phyloP scores from a whole-genome alignment of 2,797 vertebrate species.

The Schizopygopsis malacanthus region DNA sequence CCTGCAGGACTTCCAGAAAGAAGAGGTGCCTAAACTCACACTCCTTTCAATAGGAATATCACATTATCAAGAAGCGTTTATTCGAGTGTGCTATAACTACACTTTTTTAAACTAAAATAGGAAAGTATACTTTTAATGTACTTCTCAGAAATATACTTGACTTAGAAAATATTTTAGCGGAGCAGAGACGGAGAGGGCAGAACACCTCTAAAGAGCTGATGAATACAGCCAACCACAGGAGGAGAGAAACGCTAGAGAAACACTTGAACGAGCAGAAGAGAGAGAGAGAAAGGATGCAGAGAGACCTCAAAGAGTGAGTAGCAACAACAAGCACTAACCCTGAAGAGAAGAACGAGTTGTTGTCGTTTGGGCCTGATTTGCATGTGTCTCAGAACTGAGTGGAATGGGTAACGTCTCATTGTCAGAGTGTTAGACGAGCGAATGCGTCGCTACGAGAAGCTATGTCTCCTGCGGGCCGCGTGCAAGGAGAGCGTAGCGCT shows the following conservation, averaged over 20 bases:
- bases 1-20: slow-evolving; percentile 68
- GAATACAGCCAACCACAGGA: slow-evolving; percentile 56
- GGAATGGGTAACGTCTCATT: not conserved
- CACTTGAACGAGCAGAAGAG: slow-evolving; percentile 72
- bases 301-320: slow-evolving; percentile 73
- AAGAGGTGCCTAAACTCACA: slow-evolving; percentile 71
- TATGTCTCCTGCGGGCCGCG: slow-evolving; percentile 67
- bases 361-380: not conserved
- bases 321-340: not conserved
- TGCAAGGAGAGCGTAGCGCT: slow-evolving; percentile 70
- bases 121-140: no score
- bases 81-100: no score
- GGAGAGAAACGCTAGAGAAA: slow-evolving; percentile 65
- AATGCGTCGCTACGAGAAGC: slow-evolving; percentile 68
- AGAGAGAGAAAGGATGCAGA: slow-evolving; percentile 76
- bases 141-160: no score
- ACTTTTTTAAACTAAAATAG: no score
- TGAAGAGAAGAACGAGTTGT: not conserved
- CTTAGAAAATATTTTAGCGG: slow-evolving; percentile 25
- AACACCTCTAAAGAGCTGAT: slow-evolving; percentile 75
- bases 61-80: not conserved
- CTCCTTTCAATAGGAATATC: not conserved
- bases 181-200: slow-evolving; percentile 69
- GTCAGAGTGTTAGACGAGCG: slow-evolving; percentile 73
- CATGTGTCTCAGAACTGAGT: no score